A percentile compares a stretch with the other conserved stretches of the same genome.
These are phyloP conservation scores for Leuciscus waleckii DNA, from an alignment of 2,797 vertebrate genomes.

Conservation along the genomic window DNA sequence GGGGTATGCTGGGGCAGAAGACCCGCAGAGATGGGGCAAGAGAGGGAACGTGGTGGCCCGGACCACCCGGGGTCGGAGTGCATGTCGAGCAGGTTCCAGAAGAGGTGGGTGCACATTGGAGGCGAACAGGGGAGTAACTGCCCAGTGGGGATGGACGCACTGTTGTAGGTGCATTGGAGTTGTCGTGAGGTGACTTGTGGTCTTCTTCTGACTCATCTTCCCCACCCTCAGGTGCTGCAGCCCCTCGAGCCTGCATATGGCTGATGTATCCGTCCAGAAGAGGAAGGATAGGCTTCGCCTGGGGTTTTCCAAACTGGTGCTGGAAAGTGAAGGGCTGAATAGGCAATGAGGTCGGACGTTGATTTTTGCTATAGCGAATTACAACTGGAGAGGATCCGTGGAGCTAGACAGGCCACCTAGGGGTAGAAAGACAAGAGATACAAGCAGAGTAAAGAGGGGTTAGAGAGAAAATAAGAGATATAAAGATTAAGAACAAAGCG, in stretches of 20 bases:
- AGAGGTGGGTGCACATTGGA: constrained; percentile 77
- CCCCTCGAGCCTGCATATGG: constrained; percentile 81
- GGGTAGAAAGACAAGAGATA: neutral
- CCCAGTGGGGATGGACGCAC: constrained; percentile 91
- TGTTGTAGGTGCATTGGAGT: constrained; percentile 78
- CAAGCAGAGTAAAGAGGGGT: neutral
- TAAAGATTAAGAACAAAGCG: neutral
- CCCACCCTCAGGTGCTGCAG: constrained; percentile 62
- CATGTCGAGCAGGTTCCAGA: constrained; percentile 85
- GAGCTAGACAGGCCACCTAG: constrained; percentile 74
- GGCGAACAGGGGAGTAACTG: constrained; percentile 90
- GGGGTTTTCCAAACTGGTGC: constrained; percentile 88
- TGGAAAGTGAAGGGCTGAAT: constrained; percentile 98
- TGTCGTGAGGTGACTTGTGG: neutral
- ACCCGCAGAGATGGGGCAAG: constrained; percentile 79
- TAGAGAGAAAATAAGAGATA: constrained; percentile 19
- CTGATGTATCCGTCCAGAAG: constrained; percentile 86
- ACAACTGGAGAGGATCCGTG: constrained; percentile 80
- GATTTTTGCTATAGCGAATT: constrained; percentile 94
- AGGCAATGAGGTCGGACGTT: constrained; percentile 93
- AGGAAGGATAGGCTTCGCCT: constrained; percentile 84
- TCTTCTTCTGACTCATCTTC: constrained; percentile 65
- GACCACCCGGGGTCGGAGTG: constrained; percentile 75
- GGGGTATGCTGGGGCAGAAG: constrained; percentile 73
- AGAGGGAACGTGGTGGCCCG: constrained; percentile 78